Percentiles rank a stretch among this genome's conserved stretches.
These are phyloP conservation scores for Acromyrmex heyeri DNA, from an alignment of 1,140 invertebrate species.

Conservation along the genomic window DNA sequence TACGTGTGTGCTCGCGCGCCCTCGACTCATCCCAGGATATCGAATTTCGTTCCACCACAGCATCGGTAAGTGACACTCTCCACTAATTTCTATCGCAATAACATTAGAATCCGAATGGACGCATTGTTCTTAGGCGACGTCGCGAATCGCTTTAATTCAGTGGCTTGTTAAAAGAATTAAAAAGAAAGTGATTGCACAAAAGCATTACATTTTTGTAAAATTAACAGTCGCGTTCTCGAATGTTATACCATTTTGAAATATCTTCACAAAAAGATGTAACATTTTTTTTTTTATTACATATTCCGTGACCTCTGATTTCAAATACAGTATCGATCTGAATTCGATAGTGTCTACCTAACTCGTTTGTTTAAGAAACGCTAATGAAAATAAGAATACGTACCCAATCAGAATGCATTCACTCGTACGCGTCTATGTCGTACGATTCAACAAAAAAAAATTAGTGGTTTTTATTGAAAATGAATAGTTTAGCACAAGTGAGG, in stretches of 20 bases:
- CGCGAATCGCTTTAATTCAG: neutral
- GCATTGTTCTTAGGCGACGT: neutral
- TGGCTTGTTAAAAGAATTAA: neutral
- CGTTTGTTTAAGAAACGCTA: neutral
- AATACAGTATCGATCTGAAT: constrained; percentile 30
- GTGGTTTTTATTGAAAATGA: constrained; percentile 8
- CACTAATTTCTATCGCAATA: constrained; percentile 37
- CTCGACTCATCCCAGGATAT: constrained; percentile 31
- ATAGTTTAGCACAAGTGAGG: constrained; percentile 21
- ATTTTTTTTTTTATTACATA: neutral
- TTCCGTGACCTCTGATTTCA: constrained; percentile 12
- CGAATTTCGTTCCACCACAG: constrained; percentile 11
- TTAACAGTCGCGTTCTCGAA: neutral
- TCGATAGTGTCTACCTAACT: neutral
- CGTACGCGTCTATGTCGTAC: neutral
- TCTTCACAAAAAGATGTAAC: neutral
- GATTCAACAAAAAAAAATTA: neutral
- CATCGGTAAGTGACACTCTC: constrained; percentile 58
- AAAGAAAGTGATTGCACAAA: neutral
- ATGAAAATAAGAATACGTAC: neutral
- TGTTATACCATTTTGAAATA: neutral
- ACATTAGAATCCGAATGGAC: neutral
- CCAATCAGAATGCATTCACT: neutral
- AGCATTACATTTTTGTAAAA: neutral
- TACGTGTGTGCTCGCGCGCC: constrained; percentile 60